Base-by-base conservation (phyloP, 2,113 vertebrate genomes). In the Sphyrna mokarran region DNA sequence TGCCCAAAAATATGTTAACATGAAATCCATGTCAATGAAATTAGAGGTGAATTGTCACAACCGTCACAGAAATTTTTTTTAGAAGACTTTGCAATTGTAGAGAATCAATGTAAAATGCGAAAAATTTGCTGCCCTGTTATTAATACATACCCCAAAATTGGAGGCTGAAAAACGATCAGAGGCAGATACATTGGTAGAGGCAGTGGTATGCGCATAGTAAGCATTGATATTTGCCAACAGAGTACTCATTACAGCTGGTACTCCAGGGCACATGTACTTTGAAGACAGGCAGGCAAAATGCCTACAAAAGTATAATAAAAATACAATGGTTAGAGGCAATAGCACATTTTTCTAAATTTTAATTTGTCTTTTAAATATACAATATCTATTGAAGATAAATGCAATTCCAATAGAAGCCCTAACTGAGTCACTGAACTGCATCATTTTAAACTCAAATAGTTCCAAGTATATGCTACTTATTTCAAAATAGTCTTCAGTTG, bases 241-340 rank as follows among this genome's bases (percentile, higher is more conserved):
- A 63, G 99, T 99, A 95, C 99, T 99, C 99, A 99, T 99, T 96
- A 99, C 99, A 0, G 99, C 99, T 0, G 99, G 99, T 69, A 99
- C 99, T 10, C 99, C 99, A 0, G 99, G 99, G 96, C 99, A 99
- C 99, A 99, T 99, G 97, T 99, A 99, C 97, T 99, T 99, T 40
- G 99, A 99, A 61, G 99, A 99, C 95, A 99, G 98, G 97, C 99
- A 99, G 97, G 99, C 98, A 96, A 99, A 99, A 96, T 99, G 99
- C 95, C 99, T 99, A 97, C n/a, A 96, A 89, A 33, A 95, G 91
- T 89, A 69, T 63, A 93, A 66, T 54, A 90, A 26, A 95, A 48
- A 72, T 33, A 95, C 22, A 94, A 68, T 16, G 23, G 66, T 72
- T 72, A 95, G 94, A 48, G 66, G 69, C 23, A 61, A 90, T 7